phyloP scores from a whole-genome alignment of 1,140 invertebrate genomes.

The Dendroctonus ponderosae region DNA sequence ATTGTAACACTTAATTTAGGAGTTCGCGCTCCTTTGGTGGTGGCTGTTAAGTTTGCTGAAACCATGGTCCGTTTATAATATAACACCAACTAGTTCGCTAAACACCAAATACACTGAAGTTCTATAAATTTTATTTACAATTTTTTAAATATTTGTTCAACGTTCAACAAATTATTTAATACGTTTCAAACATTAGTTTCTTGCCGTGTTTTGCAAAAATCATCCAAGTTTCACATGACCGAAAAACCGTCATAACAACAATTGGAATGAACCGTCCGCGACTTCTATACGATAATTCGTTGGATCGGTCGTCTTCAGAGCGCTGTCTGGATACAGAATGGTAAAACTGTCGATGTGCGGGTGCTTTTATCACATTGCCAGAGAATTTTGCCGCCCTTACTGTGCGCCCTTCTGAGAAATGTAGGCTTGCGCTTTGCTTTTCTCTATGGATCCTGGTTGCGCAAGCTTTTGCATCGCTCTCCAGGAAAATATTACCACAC shows the following conservation, averaged over 20 bases:
- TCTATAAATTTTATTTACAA: no score
- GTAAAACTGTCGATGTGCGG: constrained; percentile 17
- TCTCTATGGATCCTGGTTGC: constrained; percentile 25
- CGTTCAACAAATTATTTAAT: neutral
- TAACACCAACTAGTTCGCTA: constrained; percentile 2
- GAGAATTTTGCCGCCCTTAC: constrained; percentile 34
- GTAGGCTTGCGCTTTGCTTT: constrained; percentile 31
- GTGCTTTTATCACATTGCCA: constrained; percentile 33
- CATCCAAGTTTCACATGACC: neutral
- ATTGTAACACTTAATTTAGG: constrained; percentile 20
- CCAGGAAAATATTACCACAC: constrained; percentile 30
- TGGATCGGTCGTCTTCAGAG: constrained; percentile 23
- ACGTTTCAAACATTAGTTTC: neutral
- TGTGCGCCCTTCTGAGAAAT: constrained; percentile 29
- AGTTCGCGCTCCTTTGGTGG: constrained; percentile 8
- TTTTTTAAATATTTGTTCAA: neutral
- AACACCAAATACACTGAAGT: constrained; percentile 23
- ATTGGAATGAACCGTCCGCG: constrained; percentile 11
- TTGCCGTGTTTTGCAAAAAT: neutral
- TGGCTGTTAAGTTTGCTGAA: constrained; percentile 10
- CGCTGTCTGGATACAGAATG: constrained; percentile 26
- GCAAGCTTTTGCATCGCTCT: constrained; percentile 29
- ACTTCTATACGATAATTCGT: constrained; percentile 14
- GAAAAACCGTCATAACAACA: constrained; percentile 1
- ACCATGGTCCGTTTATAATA: constrained; percentile 13